phyloP scores from a whole-genome alignment of 2,888 invertebrate genomes.

The Agonopterix heracliana region DNA sequence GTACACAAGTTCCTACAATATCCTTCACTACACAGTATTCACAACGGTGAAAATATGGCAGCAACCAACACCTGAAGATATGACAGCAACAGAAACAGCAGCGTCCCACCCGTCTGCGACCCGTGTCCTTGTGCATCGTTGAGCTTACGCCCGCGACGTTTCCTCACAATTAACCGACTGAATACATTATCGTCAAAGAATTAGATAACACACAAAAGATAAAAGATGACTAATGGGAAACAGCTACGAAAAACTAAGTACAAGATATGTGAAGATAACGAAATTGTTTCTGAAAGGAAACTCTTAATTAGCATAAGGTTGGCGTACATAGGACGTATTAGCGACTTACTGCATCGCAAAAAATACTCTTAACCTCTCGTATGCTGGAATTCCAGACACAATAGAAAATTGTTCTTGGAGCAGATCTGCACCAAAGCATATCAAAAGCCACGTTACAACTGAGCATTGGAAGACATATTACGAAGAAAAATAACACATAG shows the following conservation, averaged over 20 bases:
- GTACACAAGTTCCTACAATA: too few species aligned
- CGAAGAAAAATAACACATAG: too few species aligned
- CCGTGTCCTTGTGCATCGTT: neutral
- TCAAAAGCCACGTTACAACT: too few species aligned
- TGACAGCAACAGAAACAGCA: slow-evolving; percentile 15
- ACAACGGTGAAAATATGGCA: too few species aligned
- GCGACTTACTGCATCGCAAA: too few species aligned
- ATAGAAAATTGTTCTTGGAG: too few species aligned
- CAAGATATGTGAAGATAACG: slow-evolving; percentile 25
- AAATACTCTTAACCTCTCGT: too few species aligned
- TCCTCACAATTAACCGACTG: slow-evolving; percentile 14
- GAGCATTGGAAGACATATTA: too few species aligned
- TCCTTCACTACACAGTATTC: too few species aligned
- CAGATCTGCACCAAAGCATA: too few species aligned
- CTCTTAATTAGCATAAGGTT: slow-evolving; percentile 9
- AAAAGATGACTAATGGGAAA: slow-evolving; percentile 52
- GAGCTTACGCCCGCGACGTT: slow-evolving; percentile 17
- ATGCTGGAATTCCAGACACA: too few species aligned
- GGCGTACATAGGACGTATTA: too few species aligned
- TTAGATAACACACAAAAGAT: slow-evolving; percentile 49
- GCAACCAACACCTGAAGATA: slow-evolving; percentile 16
- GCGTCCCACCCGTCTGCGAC: neutral
- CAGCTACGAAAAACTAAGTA: slow-evolving; percentile 22
- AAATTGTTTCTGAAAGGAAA: slow-evolving; percentile 20
- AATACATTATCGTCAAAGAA: slow-evolving; percentile 32